Conservation (phyloP, 53 echinoderm and acorn worm genomes). For the Zoroaster sp. region DNA sequence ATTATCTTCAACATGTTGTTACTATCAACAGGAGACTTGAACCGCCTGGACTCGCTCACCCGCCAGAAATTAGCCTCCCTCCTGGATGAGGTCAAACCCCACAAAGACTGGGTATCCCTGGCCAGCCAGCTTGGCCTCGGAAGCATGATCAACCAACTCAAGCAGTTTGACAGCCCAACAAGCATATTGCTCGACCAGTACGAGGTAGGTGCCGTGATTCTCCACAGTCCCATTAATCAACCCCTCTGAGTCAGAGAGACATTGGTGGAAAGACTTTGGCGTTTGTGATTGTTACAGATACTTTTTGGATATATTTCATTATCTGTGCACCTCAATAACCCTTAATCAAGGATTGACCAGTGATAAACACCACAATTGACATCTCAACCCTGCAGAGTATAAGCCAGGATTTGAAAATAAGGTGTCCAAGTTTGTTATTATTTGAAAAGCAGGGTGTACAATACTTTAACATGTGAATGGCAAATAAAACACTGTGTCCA, state of each 20-base stretch:
- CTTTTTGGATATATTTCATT: neutral
- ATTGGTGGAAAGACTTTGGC: no score
- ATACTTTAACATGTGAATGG: no score
- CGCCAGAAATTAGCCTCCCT: constrained; percentile 56
- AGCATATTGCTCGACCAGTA: constrained; percentile 77
- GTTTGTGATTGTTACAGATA: neutral
- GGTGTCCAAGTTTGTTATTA: no score
- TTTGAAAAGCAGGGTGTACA: no score
- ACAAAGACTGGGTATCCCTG: constrained; percentile 76
- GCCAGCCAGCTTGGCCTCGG: constrained; percentile 82
- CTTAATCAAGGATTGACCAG: neutral
- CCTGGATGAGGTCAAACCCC: constrained; percentile 68
- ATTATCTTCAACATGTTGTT: no score
- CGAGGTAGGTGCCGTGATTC: constrained; percentile 81
- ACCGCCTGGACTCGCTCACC: constrained; percentile 51
- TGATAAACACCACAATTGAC: no score
- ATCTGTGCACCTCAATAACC: neutral
- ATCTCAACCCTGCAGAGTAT: no score
- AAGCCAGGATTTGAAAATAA: no score
- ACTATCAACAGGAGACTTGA: constrained; percentile 64
- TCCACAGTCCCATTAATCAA: no score
- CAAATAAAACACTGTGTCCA: no score
- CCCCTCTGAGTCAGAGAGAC: no score
- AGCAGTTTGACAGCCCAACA: constrained; percentile 77
- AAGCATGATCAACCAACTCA: constrained; percentile 84